Evolutionary conservation across 2,113 vertebrate species (phyloP).

Genomic region (Potamarius usumacintae): DNA sequence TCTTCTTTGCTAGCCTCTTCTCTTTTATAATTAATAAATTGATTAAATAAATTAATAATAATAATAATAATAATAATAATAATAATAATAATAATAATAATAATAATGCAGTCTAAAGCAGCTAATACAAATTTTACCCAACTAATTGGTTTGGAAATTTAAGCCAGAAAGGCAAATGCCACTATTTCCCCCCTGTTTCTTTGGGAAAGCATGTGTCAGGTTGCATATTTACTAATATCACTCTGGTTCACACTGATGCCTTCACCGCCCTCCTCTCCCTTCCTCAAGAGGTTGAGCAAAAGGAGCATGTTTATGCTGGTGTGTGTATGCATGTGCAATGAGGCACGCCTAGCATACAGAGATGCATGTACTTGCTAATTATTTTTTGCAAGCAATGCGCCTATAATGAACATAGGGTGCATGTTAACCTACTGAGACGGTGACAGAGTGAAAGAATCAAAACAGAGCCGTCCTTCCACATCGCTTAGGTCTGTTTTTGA

Average conservation of each 20-base stretch:
- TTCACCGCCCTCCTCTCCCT: not conserved
- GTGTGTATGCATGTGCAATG: constrained; percentile 6
- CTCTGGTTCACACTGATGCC: not conserved
- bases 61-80: too few species aligned
- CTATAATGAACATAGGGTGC: not conserved
- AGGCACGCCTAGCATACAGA: constrained; percentile 1
- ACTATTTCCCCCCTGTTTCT: constrained; percentile 83
- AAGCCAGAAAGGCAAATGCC: constrained; percentile 73
- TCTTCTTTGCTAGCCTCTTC: too few species aligned
- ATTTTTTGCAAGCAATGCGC: not conserved
- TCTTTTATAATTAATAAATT: too few species aligned
- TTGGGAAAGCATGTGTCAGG: constrained; percentile 79
- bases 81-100: not conserved
- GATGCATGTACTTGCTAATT: not conserved
- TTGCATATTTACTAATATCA: constrained; percentile 77
- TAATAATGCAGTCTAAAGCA: not conserved
- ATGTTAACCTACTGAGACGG: not conserved
- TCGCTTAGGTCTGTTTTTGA: not conserved
- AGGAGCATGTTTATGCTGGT: constrained; percentile 7
- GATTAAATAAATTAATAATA: too few species aligned
- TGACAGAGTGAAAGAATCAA: not conserved
- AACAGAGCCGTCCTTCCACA: not conserved
- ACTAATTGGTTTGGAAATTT: not conserved
- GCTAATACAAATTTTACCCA: not conserved
- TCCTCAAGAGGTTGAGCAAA: not conserved